Evolutionary conservation across 2,888 invertebrate genomes (phyloP), one percentile per base, ranked within the genome.

Genomic region (Dynastes tityus): DNA sequence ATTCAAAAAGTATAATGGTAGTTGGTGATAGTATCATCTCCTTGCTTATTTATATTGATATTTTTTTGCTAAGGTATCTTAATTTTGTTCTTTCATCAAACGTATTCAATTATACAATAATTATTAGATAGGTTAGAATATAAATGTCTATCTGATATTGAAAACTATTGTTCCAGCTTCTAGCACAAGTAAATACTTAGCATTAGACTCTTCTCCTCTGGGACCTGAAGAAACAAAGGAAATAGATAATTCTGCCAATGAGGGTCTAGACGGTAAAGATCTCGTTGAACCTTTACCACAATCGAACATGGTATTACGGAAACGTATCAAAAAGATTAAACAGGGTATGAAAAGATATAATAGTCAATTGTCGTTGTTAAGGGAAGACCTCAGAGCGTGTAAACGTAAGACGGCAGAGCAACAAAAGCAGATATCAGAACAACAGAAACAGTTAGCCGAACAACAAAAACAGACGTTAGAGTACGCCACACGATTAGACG

Each of bases 281-380:
- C 90, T 90, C 1, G 88, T 88, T 11, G 90, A 89, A 83, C 92
- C 93, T 77, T 93, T 94, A 83, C 95, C 95, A 1, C 96, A 95
- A 87, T 95, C 95, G 83, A 96, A 95, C 85, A 95, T 96, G 94
- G 95, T 96, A 81, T 90, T 96, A 80, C 91, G 96, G 81, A 96
- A 96, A 89, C 92, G 96, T 85, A 96, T 96, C 87, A 93, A 95
- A 81, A 95, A 95, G 88, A 96, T 96, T 83, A 96, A 96, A 85
- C 95, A 96, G 88, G 95, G 96, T 82, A 96, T 96, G 96, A 96
- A 95, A 88, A 92, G 94, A 90, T 96, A 96, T 89, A 96, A 95
- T 86, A 95, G 94, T 86, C 96, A 96, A 86, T 88, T 96, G 83
- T 93, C 95, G 13, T 91, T 95, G 75, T 89, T 96, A 87, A 93